phyloP scores from a whole-genome alignment of 2,888 invertebrate species.

The Acholoe squamosa region DNA sequence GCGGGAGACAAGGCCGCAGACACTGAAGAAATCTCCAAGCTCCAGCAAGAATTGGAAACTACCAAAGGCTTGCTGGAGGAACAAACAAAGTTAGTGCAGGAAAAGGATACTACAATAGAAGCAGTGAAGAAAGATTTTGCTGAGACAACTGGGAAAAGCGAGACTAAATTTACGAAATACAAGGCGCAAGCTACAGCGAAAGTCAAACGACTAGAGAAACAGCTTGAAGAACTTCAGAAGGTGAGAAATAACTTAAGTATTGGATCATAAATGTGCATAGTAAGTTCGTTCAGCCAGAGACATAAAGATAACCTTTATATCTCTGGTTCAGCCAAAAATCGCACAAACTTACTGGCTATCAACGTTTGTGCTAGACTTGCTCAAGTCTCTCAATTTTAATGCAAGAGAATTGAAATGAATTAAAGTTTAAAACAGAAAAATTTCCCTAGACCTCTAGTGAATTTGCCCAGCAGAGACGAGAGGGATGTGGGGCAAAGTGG shows the following conservation, averaged over 20 bases:
- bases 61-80: background rate
- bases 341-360: no score
- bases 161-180: conserved; percentile 78
- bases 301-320: no score
- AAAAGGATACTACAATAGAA: background rate
- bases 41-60: conserved; percentile 2
- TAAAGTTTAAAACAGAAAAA: no score
- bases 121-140: conserved; percentile 72
- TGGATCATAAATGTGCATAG: no score
- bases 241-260: conserved; percentile 73
- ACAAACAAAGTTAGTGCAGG: conserved; percentile 37
- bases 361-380: no score
- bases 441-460: no score
- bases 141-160: conserved; percentile 56
- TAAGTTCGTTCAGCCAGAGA: no score
- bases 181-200: conserved; percentile 81
- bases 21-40: background rate
- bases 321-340: no score
- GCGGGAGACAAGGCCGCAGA: background rate
- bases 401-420: no score
- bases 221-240: conserved; percentile 85
- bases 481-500: no score
- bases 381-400: no score
- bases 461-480: no score
- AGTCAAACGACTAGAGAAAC: conserved; percentile 80